Conservation (phyloP, 2,797 vertebrate genomes). For the Sciaenops ocellatus region DNA sequence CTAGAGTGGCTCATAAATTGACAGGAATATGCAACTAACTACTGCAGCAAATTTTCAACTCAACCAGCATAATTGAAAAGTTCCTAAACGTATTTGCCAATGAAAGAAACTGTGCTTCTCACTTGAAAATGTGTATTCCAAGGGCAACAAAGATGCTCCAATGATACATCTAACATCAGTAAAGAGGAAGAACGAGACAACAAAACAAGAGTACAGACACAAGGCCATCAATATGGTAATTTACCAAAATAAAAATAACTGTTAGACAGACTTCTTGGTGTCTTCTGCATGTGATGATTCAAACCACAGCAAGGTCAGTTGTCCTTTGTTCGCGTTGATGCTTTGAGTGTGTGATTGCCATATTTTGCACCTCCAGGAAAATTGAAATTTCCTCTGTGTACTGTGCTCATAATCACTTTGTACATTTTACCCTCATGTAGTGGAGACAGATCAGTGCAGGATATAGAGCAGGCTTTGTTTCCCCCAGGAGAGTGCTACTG, state of each 20-base stretch:
- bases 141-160: background rate
- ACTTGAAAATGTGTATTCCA: constrained; percentile 1
- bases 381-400: background rate
- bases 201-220: background rate
- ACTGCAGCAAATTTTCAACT: background rate
- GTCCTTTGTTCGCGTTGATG: background rate
- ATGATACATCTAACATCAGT: background rate
- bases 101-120: background rate
- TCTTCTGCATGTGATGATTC: background rate
- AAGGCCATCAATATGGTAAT: background rate
- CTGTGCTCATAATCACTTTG: constrained; percentile 13
- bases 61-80: background rate
- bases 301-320: background rate
- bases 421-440: constrained; percentile 12
- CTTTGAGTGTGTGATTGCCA: background rate
- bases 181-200: background rate
- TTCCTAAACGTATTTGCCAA: background rate
- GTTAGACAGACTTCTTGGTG: background rate
- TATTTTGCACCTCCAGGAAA: constrained; percentile 16
- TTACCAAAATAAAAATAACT: background rate
- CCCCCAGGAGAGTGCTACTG: constrained; percentile 9
- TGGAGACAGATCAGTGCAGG: constrained; percentile 21
- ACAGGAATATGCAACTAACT: background rate
- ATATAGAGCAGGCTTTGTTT: constrained; percentile 17
- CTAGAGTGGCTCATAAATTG: background rate